Evolutionary conservation across 1,140 invertebrate genomes (phyloP), one percentile per base, ranked within the genome.

Genomic region (Drosophila fuyamai): DNA sequence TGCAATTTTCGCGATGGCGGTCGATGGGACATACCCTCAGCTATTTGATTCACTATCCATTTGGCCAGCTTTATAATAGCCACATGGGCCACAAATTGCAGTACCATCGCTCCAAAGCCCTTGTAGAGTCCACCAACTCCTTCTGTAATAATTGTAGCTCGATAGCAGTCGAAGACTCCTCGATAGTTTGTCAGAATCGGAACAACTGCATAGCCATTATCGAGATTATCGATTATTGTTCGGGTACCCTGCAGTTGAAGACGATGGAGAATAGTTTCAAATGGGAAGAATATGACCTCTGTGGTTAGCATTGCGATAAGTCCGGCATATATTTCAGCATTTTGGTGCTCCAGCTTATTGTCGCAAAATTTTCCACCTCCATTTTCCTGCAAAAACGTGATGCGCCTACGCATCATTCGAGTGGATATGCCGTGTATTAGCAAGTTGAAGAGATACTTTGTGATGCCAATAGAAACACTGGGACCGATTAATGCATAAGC

Each of bases 141-240:
- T 94, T 99, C 98, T 27, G 96, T 95, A 7, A 94, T 93, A 14
- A 99, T 88, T 44, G 98, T 98, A 14, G 95, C 96, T 65, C 95
- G 94, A 89, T 98, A 98, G 93, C 98, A 99, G 93, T 99, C 98
- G 36, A 96, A 91, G 32, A 97, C 95, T 14, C 95, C 95, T 80
- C 94, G 93, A 82, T 95, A 95, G 46, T 98, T 97, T 12, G 97
- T 68, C 96, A 95, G 1, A 98, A 95, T 92, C 1, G 97, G 96
- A 5, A 95, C 94, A 0, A 97, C 98, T 71, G 96, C 96, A 60
- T 95, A 94, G 57, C 97, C 96, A 55, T 95, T 96, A 92, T 99
- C 98, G 55, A 99, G 94, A 93, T 99, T 98, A 93, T 99, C 98
- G 68, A 99, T 97, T 54, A 99, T 98, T 13, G 98, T 99, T 71